These are phyloP conservation scores for Aleiodes alternator DNA, from an alignment of 2,888 invertebrate species.

Conservation along the genomic window DNA sequence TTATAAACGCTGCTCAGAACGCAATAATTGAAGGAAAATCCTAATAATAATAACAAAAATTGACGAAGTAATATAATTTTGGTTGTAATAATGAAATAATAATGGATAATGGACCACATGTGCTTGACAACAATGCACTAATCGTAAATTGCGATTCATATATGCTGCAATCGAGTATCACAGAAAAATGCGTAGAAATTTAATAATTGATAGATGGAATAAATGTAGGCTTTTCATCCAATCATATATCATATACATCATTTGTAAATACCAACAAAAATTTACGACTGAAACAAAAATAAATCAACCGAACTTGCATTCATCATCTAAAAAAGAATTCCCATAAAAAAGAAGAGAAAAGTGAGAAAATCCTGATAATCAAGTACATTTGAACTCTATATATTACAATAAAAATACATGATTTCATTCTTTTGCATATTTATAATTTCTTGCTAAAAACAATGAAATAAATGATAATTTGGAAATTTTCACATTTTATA, in stretches of 20 bases:
- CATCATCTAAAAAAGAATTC: not conserved
- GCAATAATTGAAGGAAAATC: slow-evolving; percentile 26
- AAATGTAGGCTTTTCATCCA: slow-evolving; percentile 35
- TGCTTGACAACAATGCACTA: slow-evolving; percentile 35
- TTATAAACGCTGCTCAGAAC: not conserved
- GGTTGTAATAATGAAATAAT: slow-evolving; percentile 18
- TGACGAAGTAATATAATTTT: not conserved
- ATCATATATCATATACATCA: slow-evolving; percentile 27
- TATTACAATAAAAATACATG: too few species aligned
- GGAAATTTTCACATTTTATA: too few species aligned
- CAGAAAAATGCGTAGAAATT: slow-evolving; percentile 61
- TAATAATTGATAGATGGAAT: slow-evolving; percentile 55
- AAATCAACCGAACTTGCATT: slow-evolving; percentile 5
- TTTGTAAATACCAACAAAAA: slow-evolving; percentile 19
- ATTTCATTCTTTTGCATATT: too few species aligned
- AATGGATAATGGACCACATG: slow-evolving; percentile 31
- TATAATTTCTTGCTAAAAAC: not conserved
- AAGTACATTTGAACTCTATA: too few species aligned
- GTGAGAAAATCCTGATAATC: not conserved
- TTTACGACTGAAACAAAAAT: not conserved
- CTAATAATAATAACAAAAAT: not conserved
- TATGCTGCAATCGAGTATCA: slow-evolving; percentile 62
- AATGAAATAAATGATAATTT: not conserved
- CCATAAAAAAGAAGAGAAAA: not conserved
- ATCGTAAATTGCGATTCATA: slow-evolving; percentile 47